Conservation (phyloP, 2,113 vertebrate genomes). For the Ascaphus truei region DNA sequence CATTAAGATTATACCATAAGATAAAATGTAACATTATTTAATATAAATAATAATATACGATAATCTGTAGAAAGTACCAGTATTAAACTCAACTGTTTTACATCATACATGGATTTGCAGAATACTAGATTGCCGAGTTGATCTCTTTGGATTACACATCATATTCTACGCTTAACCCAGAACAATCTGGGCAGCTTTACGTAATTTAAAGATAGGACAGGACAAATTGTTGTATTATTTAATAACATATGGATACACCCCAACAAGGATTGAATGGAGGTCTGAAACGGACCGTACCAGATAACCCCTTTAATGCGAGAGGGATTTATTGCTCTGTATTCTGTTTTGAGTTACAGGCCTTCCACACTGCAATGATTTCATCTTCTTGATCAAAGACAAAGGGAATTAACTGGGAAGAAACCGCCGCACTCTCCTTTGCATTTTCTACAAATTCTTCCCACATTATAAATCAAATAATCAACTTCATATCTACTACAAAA, state of each 20-base stretch:
- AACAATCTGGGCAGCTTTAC: slow-evolving; percentile 17
- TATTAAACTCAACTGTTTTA: background rate
- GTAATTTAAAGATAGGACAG: slow-evolving; percentile 27
- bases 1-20: background rate
- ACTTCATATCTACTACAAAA: too few species aligned
- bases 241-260: slow-evolving; percentile 12
- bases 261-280: background rate
- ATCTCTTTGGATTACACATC: slow-evolving; percentile 19
- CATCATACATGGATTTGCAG: slow-evolving; percentile 21
- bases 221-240: background rate
- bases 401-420: too few species aligned
- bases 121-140: background rate
- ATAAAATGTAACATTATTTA: background rate
- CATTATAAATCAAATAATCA: too few species aligned
- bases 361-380: background rate
- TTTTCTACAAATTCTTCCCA: too few species aligned
- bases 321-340: too few species aligned
- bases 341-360: too few species aligned
- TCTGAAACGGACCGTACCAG: background rate
- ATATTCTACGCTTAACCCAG: slow-evolving; percentile 19
- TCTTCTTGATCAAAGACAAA: background rate
- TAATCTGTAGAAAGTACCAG: background rate
- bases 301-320: too few species aligned
- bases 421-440: too few species aligned
- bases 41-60: background rate